phyloP scores from a whole-genome alignment of 2,888 invertebrate species.

The Diarsia rubi region DNA sequence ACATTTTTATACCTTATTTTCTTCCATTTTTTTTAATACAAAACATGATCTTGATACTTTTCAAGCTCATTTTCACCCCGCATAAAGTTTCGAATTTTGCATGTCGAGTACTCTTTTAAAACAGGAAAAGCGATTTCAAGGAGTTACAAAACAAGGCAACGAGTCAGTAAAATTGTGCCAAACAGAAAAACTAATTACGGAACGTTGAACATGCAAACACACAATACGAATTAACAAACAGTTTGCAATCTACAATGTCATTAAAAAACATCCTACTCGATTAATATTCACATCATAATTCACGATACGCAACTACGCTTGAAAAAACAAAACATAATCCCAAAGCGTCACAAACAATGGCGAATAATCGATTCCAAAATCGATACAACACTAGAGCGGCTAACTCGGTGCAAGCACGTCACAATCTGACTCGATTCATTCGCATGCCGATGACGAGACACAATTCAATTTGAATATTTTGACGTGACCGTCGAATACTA shows the following conservation, averaged over 20 bases:
- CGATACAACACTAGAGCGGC: slow-evolving; percentile 74
- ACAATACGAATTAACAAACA: slow-evolving; percentile 65
- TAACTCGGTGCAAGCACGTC: slow-evolving; percentile 80
- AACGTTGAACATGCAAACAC: slow-evolving; percentile 62
- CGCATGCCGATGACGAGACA: slow-evolving; percentile 83
- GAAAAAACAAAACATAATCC: slow-evolving; percentile 71
- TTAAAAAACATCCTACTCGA: slow-evolving; percentile 65
- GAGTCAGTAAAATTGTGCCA: slow-evolving; percentile 23
- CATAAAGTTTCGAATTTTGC: slow-evolving; percentile 47
- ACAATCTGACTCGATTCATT: slow-evolving; percentile 78
- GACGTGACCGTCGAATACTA: slow-evolving; percentile 83
- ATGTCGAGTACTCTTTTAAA: slow-evolving; percentile 46
- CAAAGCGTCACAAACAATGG: slow-evolving; percentile 75
- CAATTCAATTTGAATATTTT: slow-evolving; percentile 89
- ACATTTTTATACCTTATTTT: slow-evolving; percentile 66
- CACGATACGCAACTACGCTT: slow-evolving; percentile 68
- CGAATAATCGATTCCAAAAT: slow-evolving; percentile 76
- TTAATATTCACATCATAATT: slow-evolving; percentile 75
- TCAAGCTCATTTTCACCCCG: slow-evolving; percentile 46
- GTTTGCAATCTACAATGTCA: slow-evolving; percentile 57
- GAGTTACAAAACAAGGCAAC: slow-evolving; percentile 39
- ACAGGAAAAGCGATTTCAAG: slow-evolving; percentile 47
- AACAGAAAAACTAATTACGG: slow-evolving; percentile 56
- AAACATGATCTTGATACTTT: slow-evolving; percentile 51
- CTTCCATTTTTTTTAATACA: slow-evolving; percentile 60